A percentile compares a stretch with the other conserved stretches of the same genome.
Evolutionary conservation across 2,797 vertebrate species (phyloP).

Genomic region (Poecile montanus): DNA sequence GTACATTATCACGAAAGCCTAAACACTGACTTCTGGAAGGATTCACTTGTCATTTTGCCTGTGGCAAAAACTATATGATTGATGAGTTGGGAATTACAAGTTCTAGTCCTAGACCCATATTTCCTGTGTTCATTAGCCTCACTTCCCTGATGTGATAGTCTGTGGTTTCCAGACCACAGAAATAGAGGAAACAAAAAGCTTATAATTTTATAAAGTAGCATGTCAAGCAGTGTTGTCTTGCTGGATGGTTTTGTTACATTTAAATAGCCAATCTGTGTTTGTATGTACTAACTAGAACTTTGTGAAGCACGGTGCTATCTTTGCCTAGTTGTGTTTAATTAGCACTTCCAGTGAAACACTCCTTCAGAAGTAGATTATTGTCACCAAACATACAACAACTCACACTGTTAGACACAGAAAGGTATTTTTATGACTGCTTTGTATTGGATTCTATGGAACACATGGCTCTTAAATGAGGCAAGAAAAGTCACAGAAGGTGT

Average conservation of each 20-base stretch:
- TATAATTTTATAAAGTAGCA: background rate
- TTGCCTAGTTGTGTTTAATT: background rate
- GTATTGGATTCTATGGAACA: background rate
- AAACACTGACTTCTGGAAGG: background rate
- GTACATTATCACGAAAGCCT: background rate
- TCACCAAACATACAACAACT: background rate
- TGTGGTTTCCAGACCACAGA: background rate
- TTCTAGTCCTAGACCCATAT: background rate
- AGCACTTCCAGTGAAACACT: background rate
- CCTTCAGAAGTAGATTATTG: background rate
- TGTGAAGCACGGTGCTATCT: background rate
- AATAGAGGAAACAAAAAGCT: background rate
- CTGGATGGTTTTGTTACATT: background rate
- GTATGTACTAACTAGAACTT: background rate
- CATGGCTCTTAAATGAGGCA: background rate
- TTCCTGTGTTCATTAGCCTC: background rate
- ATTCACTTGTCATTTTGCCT: background rate
- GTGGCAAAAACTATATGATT: background rate
- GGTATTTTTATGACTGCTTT: background rate
- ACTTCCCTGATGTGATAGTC: background rate
- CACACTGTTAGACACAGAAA: accelerated
- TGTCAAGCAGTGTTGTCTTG: accelerated
- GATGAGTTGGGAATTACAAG: background rate
- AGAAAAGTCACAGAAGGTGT: background rate
- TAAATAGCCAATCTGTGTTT: background rate